Evolutionary conservation across 2,888 invertebrate genomes (phyloP).

Genomic region (Zaprionus obscuricornis): DNA sequence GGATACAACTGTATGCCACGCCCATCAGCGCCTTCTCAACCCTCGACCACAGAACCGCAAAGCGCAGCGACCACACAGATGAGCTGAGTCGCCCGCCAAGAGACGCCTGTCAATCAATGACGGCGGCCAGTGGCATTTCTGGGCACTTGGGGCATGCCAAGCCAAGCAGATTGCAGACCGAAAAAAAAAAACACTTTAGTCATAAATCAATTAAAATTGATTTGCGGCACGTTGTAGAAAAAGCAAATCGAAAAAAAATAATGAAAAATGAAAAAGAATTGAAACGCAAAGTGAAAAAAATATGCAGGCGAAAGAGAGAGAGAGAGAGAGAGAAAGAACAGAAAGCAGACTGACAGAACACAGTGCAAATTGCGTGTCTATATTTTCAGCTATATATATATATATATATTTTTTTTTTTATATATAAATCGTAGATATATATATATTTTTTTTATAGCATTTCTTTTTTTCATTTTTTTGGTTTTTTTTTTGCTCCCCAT

Average conservation of each 20-base stretch:
- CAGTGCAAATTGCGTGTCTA: constrained; percentile 56
- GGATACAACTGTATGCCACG: constrained; percentile 2
- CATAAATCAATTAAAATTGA: constrained; percentile 63
- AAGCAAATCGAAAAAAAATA: constrained; percentile 52
- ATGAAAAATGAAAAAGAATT: constrained; percentile 64
- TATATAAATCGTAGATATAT: too few species aligned
- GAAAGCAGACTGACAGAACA: constrained; percentile 46
- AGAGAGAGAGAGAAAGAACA: too few species aligned
- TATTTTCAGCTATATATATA: constrained; percentile 9
- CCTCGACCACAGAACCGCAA: neutral
- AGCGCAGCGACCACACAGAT: constrained; percentile 32
- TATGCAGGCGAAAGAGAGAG: too few species aligned
- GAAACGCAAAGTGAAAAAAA: too few species aligned
- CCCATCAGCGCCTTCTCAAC: constrained; percentile 9
- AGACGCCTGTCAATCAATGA: constrained; percentile 67
- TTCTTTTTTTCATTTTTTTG: constrained; percentile 1
- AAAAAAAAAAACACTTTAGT: constrained; percentile 70
- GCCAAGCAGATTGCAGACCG: constrained; percentile 55
- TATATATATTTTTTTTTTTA: neutral
- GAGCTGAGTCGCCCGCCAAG: constrained; percentile 17
- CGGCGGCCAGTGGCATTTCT: constrained; percentile 25
- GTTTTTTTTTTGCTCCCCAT: constrained; percentile 17
- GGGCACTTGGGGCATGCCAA: constrained; percentile 54
- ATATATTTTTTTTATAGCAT: neutral
- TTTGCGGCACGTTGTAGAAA: constrained; percentile 15